Base-by-base conservation (phyloP, 1,140 invertebrate genomes). In the Nixonia krombeini region DNA sequence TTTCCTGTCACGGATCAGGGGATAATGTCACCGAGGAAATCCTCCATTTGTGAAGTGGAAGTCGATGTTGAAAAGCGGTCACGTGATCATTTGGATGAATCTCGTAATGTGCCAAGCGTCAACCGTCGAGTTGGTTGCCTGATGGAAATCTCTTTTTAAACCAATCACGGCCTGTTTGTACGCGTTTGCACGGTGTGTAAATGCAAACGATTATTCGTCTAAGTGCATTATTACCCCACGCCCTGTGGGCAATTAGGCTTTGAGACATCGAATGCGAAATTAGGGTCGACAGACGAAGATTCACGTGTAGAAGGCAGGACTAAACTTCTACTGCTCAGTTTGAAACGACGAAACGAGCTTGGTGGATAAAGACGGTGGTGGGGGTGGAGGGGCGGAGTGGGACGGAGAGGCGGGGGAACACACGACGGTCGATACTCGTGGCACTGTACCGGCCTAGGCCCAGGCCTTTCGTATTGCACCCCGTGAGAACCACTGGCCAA, bases 381-480 rank as follows among this genome's bases (percentile, higher is more conserved):
- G 45, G 35, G 35, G 51, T 10, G 28, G 26, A n/a, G n/a, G n/a
- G 37, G 46, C 49, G 23, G n/a, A 50, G 41, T 53, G 42, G 56
- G 23, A 46, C 40, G 58, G 50, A 38, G 52, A 28, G n/a, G 40
- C 45, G 35, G 35, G 51, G 9, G 28, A 21, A 37, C 66, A 56
- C 56, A 26, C 44, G 18, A 42, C 63, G 75, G 75, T 78, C 75
- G 73, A 78, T 78, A 78, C 63, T 74, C 50, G 53, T 51, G 35
- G 53, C 41, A 56, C 21, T 3, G 56, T 47, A 55, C 44, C 52
- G 49, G 33, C 44, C 26, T 35, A 40, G 49, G 31, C 33, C 35
- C 31, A n/a, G n/a, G n/a, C n/a, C n/a, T n/a, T n/a, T 12, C 52
- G 37, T 38, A 50, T 53, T 35, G 45, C 25, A 52, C 40, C 26